Evolutionary conservation across 1,140 invertebrate species (phyloP).

Genomic region (Sinonovacula constricta): DNA sequence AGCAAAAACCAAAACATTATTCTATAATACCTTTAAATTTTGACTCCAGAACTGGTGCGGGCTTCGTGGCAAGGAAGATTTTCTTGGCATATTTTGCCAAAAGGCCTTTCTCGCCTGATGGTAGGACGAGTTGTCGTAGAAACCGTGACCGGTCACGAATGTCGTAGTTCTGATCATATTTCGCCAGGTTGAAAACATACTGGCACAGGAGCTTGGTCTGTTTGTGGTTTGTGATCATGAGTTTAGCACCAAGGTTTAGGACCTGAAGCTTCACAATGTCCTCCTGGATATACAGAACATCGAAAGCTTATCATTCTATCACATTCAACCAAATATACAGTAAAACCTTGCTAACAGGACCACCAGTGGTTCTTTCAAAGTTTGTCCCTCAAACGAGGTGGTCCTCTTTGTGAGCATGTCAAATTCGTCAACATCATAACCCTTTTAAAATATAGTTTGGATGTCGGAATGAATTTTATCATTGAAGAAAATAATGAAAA

Average conservation of each 20-base stretch:
- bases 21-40: slow-evolving; percentile 85
- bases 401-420: no score
- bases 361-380: no score
- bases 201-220: slow-evolving; percentile 93
- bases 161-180: slow-evolving; percentile 99
- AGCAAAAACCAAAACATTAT: no score
- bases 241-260: slow-evolving; percentile 95
- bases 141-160: slow-evolving; percentile 96
- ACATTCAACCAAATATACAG: no score
- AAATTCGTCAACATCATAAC: no score
- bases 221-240: slow-evolving; percentile 92
- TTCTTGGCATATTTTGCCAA: slow-evolving; percentile 87
- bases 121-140: slow-evolving; percentile 87
- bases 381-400: no score
- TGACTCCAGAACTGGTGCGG: slow-evolving; percentile 90
- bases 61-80: slow-evolving; percentile 95
- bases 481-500: no score
- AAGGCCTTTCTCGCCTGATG: slow-evolving; percentile 73
- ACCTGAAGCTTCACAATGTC: slow-evolving; percentile 98
- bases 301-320: no score
- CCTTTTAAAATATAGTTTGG: no score
- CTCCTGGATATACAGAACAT: no score
- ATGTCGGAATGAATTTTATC: no score
- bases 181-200: slow-evolving; percentile 97
- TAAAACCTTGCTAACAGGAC: no score